Percentiles rank a stretch among this genome's conserved stretches.
phyloP scores from a whole-genome alignment of 2,797 vertebrate genomes.

The Cichlasoma orientale region DNA sequence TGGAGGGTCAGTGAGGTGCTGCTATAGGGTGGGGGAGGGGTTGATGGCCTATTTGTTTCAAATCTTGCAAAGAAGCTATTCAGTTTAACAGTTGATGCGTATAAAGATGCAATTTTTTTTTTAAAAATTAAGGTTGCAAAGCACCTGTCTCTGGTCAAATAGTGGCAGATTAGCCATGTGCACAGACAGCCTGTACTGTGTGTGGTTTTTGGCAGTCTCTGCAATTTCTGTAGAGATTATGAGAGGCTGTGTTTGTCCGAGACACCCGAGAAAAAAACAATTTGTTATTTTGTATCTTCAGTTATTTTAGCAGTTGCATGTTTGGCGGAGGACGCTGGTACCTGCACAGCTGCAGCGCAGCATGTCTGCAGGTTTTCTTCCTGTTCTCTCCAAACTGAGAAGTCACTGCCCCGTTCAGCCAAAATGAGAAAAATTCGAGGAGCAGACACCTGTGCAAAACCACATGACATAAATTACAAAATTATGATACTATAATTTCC shows the following conservation, averaged over 20 bases:
- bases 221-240: not conserved
- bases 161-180: not conserved
- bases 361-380: not conserved
- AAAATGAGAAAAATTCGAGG: conserved; percentile 21
- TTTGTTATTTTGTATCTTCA: not conserved
- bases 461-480: conserved; percentile 18
- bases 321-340: not conserved
- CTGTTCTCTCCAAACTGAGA: not conserved
- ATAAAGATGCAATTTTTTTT: no score
- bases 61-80: no score
- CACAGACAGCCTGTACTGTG: not conserved
- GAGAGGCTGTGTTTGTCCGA: not conserved
- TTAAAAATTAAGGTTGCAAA: not conserved
- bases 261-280: not conserved
- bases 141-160: not conserved
- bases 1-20: no score
- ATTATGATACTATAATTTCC: not conserved
- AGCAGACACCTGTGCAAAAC: conserved; percentile 2
- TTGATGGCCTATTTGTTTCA: no score
- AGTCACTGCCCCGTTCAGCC: not conserved
- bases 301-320: not conserved
- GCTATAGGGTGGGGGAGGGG: no score
- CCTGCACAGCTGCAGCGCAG: not conserved
- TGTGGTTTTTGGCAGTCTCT: not conserved
- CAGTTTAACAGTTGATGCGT: no score